Base-by-base conservation (phyloP, 2,888 invertebrate genomes). In the Dione vanillae region DNA sequence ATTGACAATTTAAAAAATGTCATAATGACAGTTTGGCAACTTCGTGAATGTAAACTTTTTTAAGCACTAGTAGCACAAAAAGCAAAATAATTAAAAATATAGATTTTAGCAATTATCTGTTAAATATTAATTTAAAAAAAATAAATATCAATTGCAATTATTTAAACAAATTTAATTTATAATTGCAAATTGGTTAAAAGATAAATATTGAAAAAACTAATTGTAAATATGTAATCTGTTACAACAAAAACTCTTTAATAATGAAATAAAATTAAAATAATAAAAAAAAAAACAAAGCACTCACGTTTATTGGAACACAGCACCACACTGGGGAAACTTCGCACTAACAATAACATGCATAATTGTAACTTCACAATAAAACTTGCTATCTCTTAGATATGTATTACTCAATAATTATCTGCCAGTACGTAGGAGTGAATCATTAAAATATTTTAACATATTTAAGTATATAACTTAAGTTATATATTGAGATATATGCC, bases 281-380 rank as follows among this genome's bases (percentile, higher is more conserved):
- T n/a, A 59, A 27, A n/a, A 61, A 61, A 61, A 27, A 43, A 20
- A 12, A 61, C 6, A 12, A 27, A 43, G 16, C 16, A 73, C 72
- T 73, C 67, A 67, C 70, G n/a, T n/a, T 7, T 65, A 37, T 64
- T 65, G 62, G 69, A 69, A 69, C 65, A 62, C 65, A 40, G 51
- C 67, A 65, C 70, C 52, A 59, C 59, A 67, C 69, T 59, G 49
- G 49, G 1, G 14, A 27, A 14, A 27, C 45, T 61, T 27, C 45
- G 45, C 9, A 45, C 45, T 45, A 20, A 45, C 45, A 61, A 45
- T 61, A 61, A 45, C 61, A 45, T 61, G n/a, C 27, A 61, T n/a
- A 45, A 45, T 35, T 45, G 27, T 61, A 27, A 45, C 61, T 61
- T 61, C 27, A 61, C 11, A 45, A 45, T 61, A 61, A 45, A 45